Evolutionary conservation across 2,113 vertebrate genomes (phyloP).

Genomic region (Orientallactaga bullata): DNA sequence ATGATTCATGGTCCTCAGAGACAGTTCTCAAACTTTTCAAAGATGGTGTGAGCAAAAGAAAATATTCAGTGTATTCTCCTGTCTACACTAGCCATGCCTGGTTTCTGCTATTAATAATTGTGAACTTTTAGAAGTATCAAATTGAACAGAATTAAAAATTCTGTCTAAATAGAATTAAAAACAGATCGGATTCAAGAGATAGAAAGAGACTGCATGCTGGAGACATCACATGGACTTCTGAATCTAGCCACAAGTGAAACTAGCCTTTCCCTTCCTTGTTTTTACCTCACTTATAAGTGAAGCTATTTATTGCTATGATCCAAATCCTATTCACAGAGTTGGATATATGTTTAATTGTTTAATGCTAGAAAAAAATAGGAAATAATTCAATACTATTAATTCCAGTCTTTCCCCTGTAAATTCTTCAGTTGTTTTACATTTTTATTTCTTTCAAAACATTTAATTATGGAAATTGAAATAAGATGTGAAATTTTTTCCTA

Average conservation of each 20-base stretch:
- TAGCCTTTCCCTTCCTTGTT: background rate
- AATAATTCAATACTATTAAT: constrained; percentile 42
- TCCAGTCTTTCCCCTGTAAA: background rate
- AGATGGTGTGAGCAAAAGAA: background rate
- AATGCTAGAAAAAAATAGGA: background rate
- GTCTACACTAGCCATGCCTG: background rate
- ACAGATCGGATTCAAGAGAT: background rate
- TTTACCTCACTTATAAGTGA: background rate
- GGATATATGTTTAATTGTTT: constrained; percentile 6
- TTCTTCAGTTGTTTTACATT: constrained; percentile 32
- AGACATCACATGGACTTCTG: background rate
- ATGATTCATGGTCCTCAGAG: background rate
- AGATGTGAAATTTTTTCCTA: background rate
- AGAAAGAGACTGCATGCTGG: background rate
- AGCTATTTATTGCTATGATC: background rate
- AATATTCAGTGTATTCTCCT: background rate
- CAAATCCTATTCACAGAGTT: background rate
- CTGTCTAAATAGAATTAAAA: background rate
- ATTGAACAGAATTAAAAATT: too few relatives aligned
- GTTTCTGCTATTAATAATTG: background rate
- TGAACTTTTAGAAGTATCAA: background rate
- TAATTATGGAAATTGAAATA: background rate
- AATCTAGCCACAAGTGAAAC: background rate
- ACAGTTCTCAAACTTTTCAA: constrained; percentile 5
- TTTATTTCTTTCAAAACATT: background rate